These are phyloP conservation scores for Megatriorchis doriae DNA, from an alignment of 2,113 vertebrate species.

Conservation along the genomic window DNA sequence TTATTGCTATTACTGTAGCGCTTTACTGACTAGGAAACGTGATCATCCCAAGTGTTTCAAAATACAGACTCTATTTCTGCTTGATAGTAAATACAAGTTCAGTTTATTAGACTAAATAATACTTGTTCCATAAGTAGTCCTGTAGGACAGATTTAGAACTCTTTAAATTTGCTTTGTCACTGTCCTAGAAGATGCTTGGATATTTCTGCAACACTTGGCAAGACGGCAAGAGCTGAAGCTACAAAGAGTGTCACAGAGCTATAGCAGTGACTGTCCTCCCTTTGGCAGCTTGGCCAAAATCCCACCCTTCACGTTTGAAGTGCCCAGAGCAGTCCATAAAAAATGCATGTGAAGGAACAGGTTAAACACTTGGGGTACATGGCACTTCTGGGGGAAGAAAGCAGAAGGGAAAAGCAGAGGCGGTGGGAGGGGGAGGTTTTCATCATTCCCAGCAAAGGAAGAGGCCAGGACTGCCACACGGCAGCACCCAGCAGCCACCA, in stretches of 20 bases:
- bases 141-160: neutral
- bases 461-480: too few species aligned
- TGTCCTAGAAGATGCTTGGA: neutral
- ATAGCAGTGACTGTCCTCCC: neutral
- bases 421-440: neutral
- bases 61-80: neutral
- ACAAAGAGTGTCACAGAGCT: neutral
- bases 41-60: neutral
- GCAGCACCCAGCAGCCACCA: accelerated
- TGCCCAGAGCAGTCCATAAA: neutral
- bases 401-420: neutral
- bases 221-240: neutral
- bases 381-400: neutral
- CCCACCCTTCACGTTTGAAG: neutral
- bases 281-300: neutral
- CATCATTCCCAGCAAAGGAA: neutral
- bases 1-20: neutral
- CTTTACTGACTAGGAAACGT: neutral
- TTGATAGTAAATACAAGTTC: neutral
- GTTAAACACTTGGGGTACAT: neutral
- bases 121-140: neutral
- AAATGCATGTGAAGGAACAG: neutral
- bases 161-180: neutral
- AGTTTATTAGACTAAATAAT: neutral
- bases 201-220: neutral